Conservation (phyloP, 2,797 vertebrate genomes). For the Myiotriccus ornatus region DNA sequence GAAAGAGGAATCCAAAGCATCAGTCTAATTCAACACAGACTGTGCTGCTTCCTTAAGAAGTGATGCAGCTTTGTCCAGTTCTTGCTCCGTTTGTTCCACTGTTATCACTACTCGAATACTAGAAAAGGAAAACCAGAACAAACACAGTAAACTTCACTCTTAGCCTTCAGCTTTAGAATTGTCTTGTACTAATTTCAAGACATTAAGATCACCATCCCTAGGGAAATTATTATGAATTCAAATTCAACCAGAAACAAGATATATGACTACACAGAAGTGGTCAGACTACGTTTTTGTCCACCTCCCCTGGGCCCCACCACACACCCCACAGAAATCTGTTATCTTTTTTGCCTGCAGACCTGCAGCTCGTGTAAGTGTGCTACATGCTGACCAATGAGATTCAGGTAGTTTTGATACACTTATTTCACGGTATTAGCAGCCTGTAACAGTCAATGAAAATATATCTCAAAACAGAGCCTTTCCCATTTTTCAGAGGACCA, state of each 20-base stretch:
- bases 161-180: neutral
- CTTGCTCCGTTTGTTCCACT: conserved; percentile 87
- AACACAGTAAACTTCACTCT: neutral
- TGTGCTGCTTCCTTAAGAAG: conserved; percentile 85
- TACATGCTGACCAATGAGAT: neutral
- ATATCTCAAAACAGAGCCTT: neutral
- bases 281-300: neutral
- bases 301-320: no score
- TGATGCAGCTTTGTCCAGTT: conserved; percentile 84
- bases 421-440: neutral
- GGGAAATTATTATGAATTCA: neutral
- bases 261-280: neutral
- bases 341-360: neutral
- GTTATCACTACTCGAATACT: conserved; percentile 93
- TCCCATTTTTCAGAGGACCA: neutral
- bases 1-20: neutral
- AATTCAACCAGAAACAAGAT: neutral
- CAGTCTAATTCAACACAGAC: conserved; percentile 73
- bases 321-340: neutral
- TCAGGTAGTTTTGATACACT: neutral
- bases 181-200: neutral
- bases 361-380: neutral
- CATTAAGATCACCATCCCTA: neutral
- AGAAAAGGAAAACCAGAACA: conserved; percentile 49
- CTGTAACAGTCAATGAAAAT: neutral